Conservation (phyloP, 53 echinoderm and acorn worm species). For the Crossaster papposus region DNA sequence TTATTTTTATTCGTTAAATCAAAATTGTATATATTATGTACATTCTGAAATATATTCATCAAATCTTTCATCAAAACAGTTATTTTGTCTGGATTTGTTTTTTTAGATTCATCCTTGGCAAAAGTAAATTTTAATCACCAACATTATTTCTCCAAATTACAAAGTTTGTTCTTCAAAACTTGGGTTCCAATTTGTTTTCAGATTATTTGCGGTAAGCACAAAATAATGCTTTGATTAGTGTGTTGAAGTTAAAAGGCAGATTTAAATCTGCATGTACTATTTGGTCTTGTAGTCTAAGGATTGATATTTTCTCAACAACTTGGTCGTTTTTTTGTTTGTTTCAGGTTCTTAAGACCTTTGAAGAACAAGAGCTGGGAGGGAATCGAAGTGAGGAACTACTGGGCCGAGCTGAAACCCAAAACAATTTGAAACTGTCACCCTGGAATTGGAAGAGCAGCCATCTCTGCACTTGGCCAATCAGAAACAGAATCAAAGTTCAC, state of each 20-base stretch:
- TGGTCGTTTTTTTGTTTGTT: neutral
- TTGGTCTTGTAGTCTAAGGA: no score
- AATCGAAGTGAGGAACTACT: conserved; percentile 70
- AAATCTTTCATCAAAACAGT: no score
- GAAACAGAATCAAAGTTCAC: neutral
- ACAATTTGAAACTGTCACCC: neutral
- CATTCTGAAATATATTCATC: no score
- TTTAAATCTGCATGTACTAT: no score
- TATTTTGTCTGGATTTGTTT: neutral
- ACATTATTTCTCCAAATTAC: neutral
- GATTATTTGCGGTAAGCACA: no score
- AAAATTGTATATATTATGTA: no score
- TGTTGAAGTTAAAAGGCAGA: no score
- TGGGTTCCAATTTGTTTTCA: neutral
- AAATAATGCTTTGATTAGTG: no score
- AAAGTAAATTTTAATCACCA: no score
- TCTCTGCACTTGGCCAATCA: neutral
- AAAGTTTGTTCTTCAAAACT: neutral
- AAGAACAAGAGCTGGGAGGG: conserved; percentile 76
- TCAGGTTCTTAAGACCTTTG: conserved; percentile 65
- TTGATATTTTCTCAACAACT: neutral
- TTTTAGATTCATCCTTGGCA: neutral
- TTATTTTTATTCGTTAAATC: no score
- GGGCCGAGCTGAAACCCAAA: conserved; percentile 70
- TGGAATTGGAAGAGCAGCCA: neutral